Conservation (phyloP, 2,113 vertebrate genomes). For the Pituophis catenifer region DNA sequence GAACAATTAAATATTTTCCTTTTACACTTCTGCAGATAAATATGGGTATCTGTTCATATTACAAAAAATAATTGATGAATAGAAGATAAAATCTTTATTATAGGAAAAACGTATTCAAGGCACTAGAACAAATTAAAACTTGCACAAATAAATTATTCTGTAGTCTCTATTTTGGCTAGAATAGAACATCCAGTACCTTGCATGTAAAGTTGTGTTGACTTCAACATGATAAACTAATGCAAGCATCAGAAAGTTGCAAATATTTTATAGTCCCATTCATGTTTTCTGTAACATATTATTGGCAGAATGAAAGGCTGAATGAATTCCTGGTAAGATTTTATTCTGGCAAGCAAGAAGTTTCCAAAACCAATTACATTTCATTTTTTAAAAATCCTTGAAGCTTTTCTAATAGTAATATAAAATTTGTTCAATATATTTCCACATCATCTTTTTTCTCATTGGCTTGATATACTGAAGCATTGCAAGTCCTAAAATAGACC, state of each 20-base stretch:
- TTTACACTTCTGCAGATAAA: background rate
- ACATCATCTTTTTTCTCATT: background rate
- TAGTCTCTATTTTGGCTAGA: background rate
- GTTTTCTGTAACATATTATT: background rate
- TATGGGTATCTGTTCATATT: background rate
- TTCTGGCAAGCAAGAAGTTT: background rate
- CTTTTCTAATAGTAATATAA: background rate
- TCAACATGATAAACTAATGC: background rate
- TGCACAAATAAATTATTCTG: background rate
- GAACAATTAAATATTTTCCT: slow-evolving; percentile 14
- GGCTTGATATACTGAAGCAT: slow-evolving; percentile 25
- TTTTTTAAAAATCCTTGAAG: background rate
- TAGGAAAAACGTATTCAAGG: background rate
- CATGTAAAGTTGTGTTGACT: background rate
- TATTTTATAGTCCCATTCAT: background rate
- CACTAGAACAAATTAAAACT: background rate
- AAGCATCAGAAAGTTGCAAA: background rate
- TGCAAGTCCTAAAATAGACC: background rate
- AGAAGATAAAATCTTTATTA: background rate
- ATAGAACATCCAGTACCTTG: background rate
- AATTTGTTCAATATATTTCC: background rate
- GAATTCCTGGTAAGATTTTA: background rate
- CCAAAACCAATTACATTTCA: background rate
- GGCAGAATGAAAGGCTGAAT: background rate
- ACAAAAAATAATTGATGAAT: background rate